phyloP scores from a whole-genome alignment of 2,888 invertebrate genomes.

The Rotaria socialis region DNA sequence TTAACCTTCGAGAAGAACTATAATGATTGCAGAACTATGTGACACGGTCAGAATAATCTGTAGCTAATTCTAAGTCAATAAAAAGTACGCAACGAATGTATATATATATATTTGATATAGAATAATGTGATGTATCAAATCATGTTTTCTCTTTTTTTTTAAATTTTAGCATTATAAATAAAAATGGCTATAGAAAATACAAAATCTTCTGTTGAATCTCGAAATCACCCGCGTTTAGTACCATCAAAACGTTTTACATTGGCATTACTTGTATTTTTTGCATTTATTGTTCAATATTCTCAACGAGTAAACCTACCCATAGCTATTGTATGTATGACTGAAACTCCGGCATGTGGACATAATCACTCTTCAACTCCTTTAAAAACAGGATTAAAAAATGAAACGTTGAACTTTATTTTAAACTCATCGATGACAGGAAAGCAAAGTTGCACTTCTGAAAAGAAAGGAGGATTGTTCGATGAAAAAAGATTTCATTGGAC shows the following conservation, averaged over 20 bases:
- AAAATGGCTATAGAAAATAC: neutral
- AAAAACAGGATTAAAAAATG: neutral
- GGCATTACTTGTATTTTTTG: neutral
- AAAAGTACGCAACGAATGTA: too few species aligned
- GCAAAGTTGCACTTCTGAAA: too few species aligned
- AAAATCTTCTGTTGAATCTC: neutral
- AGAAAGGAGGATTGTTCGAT: neutral
- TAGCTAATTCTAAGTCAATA: neutral
- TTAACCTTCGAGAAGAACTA: too few species aligned
- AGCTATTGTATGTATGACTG: conserved; percentile 12
- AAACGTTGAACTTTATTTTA: too few species aligned
- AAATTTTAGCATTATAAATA: neutral
- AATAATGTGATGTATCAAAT: neutral
- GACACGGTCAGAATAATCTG: too few species aligned
- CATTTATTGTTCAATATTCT: conserved; percentile 28
- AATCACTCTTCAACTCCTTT: fast-evolving
- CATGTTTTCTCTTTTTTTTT: neutral
- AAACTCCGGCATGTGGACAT: neutral
- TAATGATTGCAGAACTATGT: too few species aligned
- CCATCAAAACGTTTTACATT: conserved; percentile 24
- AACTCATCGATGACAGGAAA: neutral
- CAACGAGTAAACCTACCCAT: conserved; percentile 25
- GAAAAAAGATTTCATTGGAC: conserved; percentile 4
- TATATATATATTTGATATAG: neutral
- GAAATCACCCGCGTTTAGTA: neutral